phyloP scores from a whole-genome alignment of 2,888 invertebrate genomes.

The Lymantria monacha region DNA sequence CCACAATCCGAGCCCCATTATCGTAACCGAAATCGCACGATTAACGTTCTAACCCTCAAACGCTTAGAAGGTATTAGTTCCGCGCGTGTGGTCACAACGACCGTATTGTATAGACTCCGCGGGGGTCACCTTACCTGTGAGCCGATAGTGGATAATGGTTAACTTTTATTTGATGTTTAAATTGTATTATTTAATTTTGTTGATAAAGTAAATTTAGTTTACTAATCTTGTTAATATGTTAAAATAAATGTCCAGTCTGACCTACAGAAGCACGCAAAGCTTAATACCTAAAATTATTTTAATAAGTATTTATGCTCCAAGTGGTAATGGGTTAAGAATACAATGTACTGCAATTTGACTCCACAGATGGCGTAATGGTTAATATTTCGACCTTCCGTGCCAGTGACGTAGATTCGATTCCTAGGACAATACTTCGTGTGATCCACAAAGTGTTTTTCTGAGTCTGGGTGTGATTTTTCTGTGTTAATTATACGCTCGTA shows the following conservation, averaged over 20 bases:
- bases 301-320: too few species aligned
- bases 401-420: too few species aligned
- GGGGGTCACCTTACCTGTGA: slow-evolving; percentile 46
- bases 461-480: too few species aligned
- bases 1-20: slow-evolving; percentile 33
- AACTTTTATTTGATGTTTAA: slow-evolving; percentile 18
- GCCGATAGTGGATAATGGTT: slow-evolving; percentile 40
- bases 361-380: too few species aligned
- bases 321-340: too few species aligned
- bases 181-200: background rate
- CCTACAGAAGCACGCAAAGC: too few species aligned
- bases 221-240: background rate
- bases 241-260: background rate
- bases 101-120: slow-evolving; percentile 45
- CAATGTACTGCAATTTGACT: too few species aligned
- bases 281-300: too few species aligned
- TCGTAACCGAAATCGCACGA: slow-evolving; percentile 51
- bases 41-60: slow-evolving; percentile 55
- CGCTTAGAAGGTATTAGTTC: slow-evolving; percentile 62
- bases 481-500: too few species aligned
- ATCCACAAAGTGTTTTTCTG: too few species aligned
- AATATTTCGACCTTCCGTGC: too few species aligned
- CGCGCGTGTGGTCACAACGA: slow-evolving; percentile 64
- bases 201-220: background rate
- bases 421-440: too few species aligned